phyloP scores from a whole-genome alignment of 2,888 invertebrate genomes.

The Phengaris arion region DNA sequence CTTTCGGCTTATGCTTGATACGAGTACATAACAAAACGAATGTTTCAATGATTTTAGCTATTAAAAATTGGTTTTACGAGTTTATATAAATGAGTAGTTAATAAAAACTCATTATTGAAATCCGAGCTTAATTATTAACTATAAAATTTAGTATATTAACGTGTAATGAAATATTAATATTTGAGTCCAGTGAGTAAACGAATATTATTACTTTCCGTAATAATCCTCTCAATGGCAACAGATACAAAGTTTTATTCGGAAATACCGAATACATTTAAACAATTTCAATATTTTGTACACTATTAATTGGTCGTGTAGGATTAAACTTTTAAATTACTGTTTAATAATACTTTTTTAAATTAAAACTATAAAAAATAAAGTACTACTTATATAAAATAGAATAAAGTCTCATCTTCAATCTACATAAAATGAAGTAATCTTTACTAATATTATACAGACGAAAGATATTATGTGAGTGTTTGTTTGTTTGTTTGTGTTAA shows the following conservation, averaged over 20 bases:
- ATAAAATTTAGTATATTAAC: background rate
- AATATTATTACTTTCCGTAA: background rate
- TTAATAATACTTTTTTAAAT: constrained; percentile 4
- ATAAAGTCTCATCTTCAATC: background rate
- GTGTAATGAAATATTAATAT: background rate
- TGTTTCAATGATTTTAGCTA: too few relatives aligned
- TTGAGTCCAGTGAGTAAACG: constrained; percentile 4
- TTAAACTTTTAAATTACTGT: constrained; percentile 10
- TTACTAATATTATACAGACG: too few relatives aligned
- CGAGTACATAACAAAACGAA: too few relatives aligned
- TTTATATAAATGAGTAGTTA: too few relatives aligned
- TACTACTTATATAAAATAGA: too few relatives aligned
- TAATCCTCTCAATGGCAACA: background rate
- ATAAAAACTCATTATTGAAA: too few relatives aligned
- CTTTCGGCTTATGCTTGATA: too few relatives aligned
- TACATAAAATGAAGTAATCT: background rate
- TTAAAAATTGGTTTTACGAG: background rate
- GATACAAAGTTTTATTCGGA: background rate
- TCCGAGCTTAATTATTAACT: background rate
- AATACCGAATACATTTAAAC: constrained; percentile 8
- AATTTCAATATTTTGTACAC: constrained; percentile 14
- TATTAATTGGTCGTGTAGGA: constrained; percentile 5
- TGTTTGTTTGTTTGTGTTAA: too few relatives aligned
- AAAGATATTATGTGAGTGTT: too few relatives aligned
- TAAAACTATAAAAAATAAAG: too few relatives aligned